phyloP scores from a whole-genome alignment of 2,888 invertebrate species.

The Leptopterna dolabrata region DNA sequence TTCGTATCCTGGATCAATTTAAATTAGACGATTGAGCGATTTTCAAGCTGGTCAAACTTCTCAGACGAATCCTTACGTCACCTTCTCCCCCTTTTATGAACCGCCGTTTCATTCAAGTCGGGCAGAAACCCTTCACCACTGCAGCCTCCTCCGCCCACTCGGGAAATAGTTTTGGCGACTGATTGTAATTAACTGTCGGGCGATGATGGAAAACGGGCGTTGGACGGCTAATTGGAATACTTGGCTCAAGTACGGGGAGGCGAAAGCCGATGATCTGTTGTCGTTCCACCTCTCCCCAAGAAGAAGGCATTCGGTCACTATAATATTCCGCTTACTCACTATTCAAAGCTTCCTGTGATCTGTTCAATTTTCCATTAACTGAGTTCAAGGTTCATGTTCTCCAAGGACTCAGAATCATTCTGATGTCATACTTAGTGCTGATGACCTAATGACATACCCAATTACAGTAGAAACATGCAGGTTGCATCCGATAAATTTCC shows the following conservation, averaged over 20 bases:
- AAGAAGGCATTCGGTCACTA: too few species aligned
- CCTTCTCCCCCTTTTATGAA: not conserved
- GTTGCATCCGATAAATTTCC: too few species aligned
- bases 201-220: not conserved
- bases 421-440: too few species aligned
- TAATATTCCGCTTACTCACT: too few species aligned
- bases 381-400: too few species aligned
- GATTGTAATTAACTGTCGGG: slow-evolving; percentile 3
- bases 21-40: too few species aligned
- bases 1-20: too few species aligned
- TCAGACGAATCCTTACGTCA: not conserved
- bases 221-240: not conserved
- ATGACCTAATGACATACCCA: too few species aligned
- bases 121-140: not conserved
- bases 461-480: too few species aligned
- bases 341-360: too few species aligned
- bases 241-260: not conserved
- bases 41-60: not conserved
- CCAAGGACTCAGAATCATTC: too few species aligned
- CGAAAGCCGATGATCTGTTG: not conserved
- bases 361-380: too few species aligned
- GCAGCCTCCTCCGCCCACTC: not conserved
- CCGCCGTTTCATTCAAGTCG: not conserved
- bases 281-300: not conserved
- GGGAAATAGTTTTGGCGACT: slow-evolving; percentile 1